Evolutionary conservation across 2,113 vertebrate genomes (phyloP), one percentile per base, ranked within the genome.

Genomic region (Charadrius vociferus): DNA sequence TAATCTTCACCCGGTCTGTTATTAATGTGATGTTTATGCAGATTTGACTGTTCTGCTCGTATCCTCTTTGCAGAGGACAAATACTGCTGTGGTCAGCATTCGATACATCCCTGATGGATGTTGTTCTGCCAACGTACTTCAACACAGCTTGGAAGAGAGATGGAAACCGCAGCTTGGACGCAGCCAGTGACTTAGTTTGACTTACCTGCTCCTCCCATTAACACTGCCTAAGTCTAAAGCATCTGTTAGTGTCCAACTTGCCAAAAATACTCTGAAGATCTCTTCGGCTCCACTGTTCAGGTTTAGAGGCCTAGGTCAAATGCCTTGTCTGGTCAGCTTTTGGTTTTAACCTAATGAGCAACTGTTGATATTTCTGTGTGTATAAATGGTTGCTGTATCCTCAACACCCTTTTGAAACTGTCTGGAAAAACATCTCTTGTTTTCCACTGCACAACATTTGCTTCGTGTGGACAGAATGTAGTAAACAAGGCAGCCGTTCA

Each of bases 31-130:
- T 37, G 36, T 79, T 95, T 93, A 93, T 94, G 96, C 89, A 96
- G 93, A 95, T 97, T 72, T 17, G 50, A 88, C 66, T 82, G 87
- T n/a, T 94, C 90, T 74, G 81, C 79, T 94, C 5, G 0, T 83
- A 75, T 95, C 91, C 81, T 88, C 81, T 87, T 65, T 95, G 93
- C 82, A 91, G 91, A 91, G 94, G 93, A 85, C 91, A 93, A 90
- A 93, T 85, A 58, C 63, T 96, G 94, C 95, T 96, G 94, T 93
- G 84, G 66, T 96, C 97, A 95, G 97, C 93, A 97, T 83, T 95
- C 4, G 1, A 23, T 91, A 50, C 50, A 20, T 85, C 93, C 87
- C 91, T 93, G 92, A 93, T 91, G 87, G 84, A 91, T 94, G 79
- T 66, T 96, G 78, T 93, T 96, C 93, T 96, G 93, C 96, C 95